Conservation (phyloP, 1,140 invertebrate species). For the Megalopta genalis region DNA sequence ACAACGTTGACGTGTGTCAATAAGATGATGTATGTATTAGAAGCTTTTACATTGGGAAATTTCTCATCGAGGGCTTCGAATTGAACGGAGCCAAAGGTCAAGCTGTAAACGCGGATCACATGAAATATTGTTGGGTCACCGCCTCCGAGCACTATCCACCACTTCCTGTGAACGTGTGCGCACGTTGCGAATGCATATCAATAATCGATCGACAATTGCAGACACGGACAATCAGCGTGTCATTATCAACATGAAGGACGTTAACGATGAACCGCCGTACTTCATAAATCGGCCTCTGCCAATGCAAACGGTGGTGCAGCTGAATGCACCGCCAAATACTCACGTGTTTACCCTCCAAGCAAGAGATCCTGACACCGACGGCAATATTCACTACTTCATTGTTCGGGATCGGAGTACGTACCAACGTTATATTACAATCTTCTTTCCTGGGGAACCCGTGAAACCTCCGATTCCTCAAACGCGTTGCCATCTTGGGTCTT, state of each 20-base stretch:
- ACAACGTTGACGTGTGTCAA: neutral
- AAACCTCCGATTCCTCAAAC: neutral
- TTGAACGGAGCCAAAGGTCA: slow-evolving; percentile 32
- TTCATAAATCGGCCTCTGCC: slow-evolving; percentile 96
- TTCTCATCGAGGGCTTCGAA: slow-evolving; percentile 1
- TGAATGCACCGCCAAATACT: slow-evolving; percentile 96
- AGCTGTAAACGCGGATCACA: slow-evolving; percentile 15
- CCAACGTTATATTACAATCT: slow-evolving; percentile 27
- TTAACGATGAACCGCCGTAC: slow-evolving; percentile 97
- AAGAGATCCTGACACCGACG: slow-evolving; percentile 95
- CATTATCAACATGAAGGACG: slow-evolving; percentile 96
- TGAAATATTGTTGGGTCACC: slow-evolving; percentile 26
- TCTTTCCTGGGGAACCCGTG: neutral
- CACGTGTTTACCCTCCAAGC: slow-evolving; percentile 97
- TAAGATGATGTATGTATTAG: too few species aligned
- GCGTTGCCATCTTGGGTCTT: too few species aligned
- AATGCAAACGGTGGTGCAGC: slow-evolving; percentile 97
- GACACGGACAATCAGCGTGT: slow-evolving; percentile 96
- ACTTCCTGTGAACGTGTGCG: neutral
- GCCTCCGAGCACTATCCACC: slow-evolving; percentile 22
- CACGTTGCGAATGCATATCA: neutral
- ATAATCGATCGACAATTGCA: slow-evolving; percentile 79
- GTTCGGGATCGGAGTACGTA: slow-evolving; percentile 89
- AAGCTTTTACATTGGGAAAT: neutral
- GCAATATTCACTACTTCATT: slow-evolving; percentile 97